Evolutionary conservation across 2,888 invertebrate species (phyloP).

Genomic region (Stomorhina lunata): DNA sequence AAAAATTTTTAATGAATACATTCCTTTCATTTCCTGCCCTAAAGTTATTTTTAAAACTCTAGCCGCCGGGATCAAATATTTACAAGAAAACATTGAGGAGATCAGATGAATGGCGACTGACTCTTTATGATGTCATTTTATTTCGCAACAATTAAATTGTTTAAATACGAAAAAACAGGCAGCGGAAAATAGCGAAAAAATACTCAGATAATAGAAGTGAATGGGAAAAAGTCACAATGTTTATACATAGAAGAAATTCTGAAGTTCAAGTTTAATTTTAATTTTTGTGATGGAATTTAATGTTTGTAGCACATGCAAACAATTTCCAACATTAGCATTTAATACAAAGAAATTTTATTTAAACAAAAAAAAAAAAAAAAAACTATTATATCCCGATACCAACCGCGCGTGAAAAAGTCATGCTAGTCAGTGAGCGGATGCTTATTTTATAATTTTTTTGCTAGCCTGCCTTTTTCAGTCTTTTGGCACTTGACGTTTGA

Average conservation of each 20-base stretch:
- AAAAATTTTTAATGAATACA: neutral
- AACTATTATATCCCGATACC: slow-evolving; percentile 24
- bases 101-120: slow-evolving; percentile 28
- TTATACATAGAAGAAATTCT: slow-evolving; percentile 45
- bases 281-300: slow-evolving; percentile 41
- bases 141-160: slow-evolving; percentile 43
- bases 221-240: slow-evolving; percentile 42
- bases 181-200: slow-evolving; percentile 23
- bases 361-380: slow-evolving; percentile 12
- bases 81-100: neutral
- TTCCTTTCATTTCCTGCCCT: neutral
- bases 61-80: neutral
- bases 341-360: neutral
- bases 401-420: slow-evolving; percentile 38
- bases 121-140: slow-evolving; percentile 42
- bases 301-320: slow-evolving; percentile 41
- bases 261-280: slow-evolving; percentile 62
- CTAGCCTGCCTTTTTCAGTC: slow-evolving; percentile 24
- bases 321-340: neutral
- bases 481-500: slow-evolving; percentile 61
- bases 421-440: slow-evolving; percentile 19
- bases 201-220: slow-evolving; percentile 5
- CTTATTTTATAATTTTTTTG: slow-evolving; percentile 22
- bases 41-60: neutral
- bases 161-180: slow-evolving; percentile 15